These are phyloP conservation scores for Ovis aries DNA, from an alignment of 2,113 vertebrate genomes.

Conservation along the genomic window ARS-UI_Ramb_v3.0 NC_056068.1:41400501-41401000, in stretches of 20 bases:
- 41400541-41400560: rapidly evolving
- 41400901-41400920: not conserved
- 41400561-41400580: not conserved
- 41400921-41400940: not conserved
- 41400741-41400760: not conserved
- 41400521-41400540: not conserved
- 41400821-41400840: not conserved
- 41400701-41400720: not conserved
- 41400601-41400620: not conserved
- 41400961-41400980: not conserved
- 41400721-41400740: not conserved
- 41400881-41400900: not conserved
- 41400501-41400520: not conserved
- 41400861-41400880: not conserved
- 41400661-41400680: not conserved
- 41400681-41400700: not conserved
- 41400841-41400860: not conserved
- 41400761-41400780: not conserved
- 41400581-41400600: not conserved
- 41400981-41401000: not conserved
- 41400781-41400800: not conserved
- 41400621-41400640: not conserved
- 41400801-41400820: not conserved
- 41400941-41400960: not conserved
- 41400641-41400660: not conserved